These are phyloP conservation scores for Cephus cinctus DNA, from an alignment of 1,140 invertebrate species.

Conservation along the genomic window DNA sequence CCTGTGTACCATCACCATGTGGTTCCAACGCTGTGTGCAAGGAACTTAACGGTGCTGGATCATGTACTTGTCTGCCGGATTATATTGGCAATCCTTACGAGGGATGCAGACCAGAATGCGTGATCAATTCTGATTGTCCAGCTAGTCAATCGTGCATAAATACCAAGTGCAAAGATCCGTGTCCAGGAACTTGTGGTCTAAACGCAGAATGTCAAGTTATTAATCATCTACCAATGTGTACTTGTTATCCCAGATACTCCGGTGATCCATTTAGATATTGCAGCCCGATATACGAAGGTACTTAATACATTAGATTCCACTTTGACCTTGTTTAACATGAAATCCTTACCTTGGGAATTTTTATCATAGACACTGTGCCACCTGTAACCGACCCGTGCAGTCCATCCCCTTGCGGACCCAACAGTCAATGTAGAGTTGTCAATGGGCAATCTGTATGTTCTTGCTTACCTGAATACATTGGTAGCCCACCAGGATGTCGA, in stretches of 20 bases:
- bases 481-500: constrained; percentile 51
- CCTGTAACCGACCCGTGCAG: constrained; percentile 69
- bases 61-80: constrained; percentile 65
- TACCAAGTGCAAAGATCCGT: constrained; percentile 59
- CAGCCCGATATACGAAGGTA: constrained; percentile 23
- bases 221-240: constrained; percentile 55
- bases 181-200: constrained; percentile 56
- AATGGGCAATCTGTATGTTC: constrained; percentile 57
- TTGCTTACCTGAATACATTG: constrained; percentile 53
- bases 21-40: constrained; percentile 70
- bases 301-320: no score
- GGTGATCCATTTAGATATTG: constrained; percentile 56
- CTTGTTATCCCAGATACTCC: constrained; percentile 49
- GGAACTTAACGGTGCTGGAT: constrained; percentile 65
- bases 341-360: no score
- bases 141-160: constrained; percentile 55
- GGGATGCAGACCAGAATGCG: constrained; percentile 62
- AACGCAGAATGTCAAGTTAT: constrained; percentile 59
- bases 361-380: no score
- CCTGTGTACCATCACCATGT: constrained; percentile 69
- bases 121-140: constrained; percentile 56
- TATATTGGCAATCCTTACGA: constrained; percentile 74
- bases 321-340: no score
- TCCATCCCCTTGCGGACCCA: constrained; percentile 66
- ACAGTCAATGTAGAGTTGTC: constrained; percentile 50